Conservation (phyloP, 2,888 invertebrate genomes). For the Dryobotodes eremita region DNA sequence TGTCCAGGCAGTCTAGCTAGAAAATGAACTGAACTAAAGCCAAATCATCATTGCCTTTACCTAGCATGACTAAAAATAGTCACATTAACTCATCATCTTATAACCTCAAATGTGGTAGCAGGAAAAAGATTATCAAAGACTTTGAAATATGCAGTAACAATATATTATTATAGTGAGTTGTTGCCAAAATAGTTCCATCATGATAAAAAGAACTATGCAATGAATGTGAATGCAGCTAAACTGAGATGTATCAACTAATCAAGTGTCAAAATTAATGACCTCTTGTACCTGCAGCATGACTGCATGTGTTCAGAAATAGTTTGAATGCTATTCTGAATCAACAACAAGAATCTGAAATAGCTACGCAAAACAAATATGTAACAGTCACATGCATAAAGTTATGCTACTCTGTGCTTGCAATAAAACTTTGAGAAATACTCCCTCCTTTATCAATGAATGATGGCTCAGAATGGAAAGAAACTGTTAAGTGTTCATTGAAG, state of each 20-base stretch:
- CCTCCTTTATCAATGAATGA: not conserved
- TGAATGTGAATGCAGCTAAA: slow-evolving; percentile 5
- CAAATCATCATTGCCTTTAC: not conserved
- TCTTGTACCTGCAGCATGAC: slow-evolving; percentile 7
- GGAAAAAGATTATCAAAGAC: slow-evolving; percentile 22
- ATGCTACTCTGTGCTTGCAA: not conserved
- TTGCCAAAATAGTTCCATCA: slow-evolving; percentile 30
- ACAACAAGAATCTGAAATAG: not conserved
- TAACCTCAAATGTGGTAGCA: not conserved
- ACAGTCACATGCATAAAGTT: not conserved
- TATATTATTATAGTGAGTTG: not conserved
- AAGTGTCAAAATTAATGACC: slow-evolving; percentile 28
- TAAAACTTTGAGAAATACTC: too few relatives aligned
- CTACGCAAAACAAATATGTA: not conserved
- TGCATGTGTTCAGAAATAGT: slow-evolving; percentile 1
- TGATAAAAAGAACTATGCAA: slow-evolving; percentile 13
- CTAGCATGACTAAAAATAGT: not conserved
- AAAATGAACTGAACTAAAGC: too few relatives aligned
- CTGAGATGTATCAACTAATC: slow-evolving; percentile 21
- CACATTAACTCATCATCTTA: not conserved
- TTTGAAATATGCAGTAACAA: slow-evolving; percentile 8
- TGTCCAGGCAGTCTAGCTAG: not conserved
- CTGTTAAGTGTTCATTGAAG: not conserved
- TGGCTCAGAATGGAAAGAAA: not conserved
- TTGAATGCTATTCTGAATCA: slow-evolving; percentile 5